A percentile compares a stretch with the other conserved stretches of the same genome.
phyloP scores from a whole-genome alignment of 2,888 invertebrate genomes.

The Synanthedon tipuliformis region DNA sequence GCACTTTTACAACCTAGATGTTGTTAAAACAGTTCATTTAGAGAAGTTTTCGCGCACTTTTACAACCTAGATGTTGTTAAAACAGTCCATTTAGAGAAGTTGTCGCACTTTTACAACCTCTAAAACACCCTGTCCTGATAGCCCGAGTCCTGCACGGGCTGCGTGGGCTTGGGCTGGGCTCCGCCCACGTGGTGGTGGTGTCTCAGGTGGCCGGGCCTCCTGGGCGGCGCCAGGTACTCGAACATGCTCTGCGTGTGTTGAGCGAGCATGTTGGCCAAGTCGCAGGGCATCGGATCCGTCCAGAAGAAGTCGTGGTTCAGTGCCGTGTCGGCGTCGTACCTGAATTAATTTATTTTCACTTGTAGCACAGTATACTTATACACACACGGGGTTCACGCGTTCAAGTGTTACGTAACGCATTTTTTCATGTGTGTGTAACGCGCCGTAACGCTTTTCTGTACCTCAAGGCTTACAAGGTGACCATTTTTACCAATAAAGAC shows the following conservation, averaged over 20 bases:
- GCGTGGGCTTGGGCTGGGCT: slow-evolving; percentile 44
- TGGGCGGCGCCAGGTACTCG: slow-evolving; percentile 82
- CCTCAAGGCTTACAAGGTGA: no score
- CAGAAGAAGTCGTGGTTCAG: slow-evolving; percentile 99
- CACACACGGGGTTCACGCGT: no score
- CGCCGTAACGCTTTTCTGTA: no score
- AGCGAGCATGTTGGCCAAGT: slow-evolving; percentile 90
- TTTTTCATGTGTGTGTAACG: no score
- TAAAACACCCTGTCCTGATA: slow-evolving; percentile 89
- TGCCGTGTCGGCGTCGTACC: slow-evolving; percentile 89
- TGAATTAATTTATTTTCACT: no score
- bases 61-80: no score
- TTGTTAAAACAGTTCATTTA: slow-evolving; percentile 71
- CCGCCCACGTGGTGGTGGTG: slow-evolving; percentile 75
- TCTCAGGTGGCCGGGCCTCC: slow-evolving; percentile 77
- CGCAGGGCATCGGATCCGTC: slow-evolving; percentile 96
- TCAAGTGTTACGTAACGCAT: no score
- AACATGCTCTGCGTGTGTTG: slow-evolving; percentile 94
- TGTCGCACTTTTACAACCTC: not conserved
- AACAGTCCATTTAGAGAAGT: no score
- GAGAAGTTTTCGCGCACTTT: no score
- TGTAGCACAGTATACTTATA: no score
- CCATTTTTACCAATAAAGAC: no score
- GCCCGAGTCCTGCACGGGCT: slow-evolving; percentile 80
- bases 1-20: not conserved